Conservation (phyloP, 2,888 invertebrate genomes). For the Meteorus colon region DNA sequence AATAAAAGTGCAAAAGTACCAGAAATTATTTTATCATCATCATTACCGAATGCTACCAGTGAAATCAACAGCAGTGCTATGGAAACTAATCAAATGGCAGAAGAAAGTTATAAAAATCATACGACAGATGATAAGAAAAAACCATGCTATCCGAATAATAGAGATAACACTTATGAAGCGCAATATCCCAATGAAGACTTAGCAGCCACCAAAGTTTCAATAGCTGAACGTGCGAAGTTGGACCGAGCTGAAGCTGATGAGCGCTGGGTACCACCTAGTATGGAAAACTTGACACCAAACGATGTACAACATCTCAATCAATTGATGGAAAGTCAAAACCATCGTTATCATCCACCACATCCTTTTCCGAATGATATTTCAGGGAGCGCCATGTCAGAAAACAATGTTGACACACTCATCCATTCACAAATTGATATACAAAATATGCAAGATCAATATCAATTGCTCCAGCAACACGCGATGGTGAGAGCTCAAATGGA, state of each 20-base stretch:
- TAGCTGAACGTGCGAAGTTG: conserved; percentile 71
- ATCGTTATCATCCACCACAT: conserved; percentile 63
- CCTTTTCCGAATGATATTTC: conserved; percentile 64
- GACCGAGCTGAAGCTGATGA: conserved; percentile 76
- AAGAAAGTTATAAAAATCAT: conserved; percentile 57
- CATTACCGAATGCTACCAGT: conserved; percentile 26
- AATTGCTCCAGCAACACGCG: conserved; percentile 60
- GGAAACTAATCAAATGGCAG: conserved; percentile 44
- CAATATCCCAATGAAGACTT: conserved; percentile 68
- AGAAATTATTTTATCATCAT: conserved; percentile 42
- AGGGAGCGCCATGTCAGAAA: conserved; percentile 57
- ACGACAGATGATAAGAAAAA: conserved; percentile 66
- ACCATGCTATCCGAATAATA: conserved; percentile 62
- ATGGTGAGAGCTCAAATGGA: conserved; percentile 62
- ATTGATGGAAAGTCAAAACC: conserved; percentile 68
- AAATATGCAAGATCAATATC: conserved; percentile 68
- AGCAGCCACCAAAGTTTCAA: conserved; percentile 69
- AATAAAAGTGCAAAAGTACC: conserved; percentile 46
- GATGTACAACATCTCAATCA: conserved; percentile 65
- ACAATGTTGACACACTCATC: conserved; percentile 58
- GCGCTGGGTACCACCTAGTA: conserved; percentile 79
- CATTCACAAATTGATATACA: conserved; percentile 61
- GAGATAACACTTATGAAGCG: conserved; percentile 57
- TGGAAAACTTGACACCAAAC: conserved; percentile 68
- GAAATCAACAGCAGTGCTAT: background rate